These are phyloP conservation scores for Phenganax subtilis DNA, from an alignment of 92 coral and sea anemone species.

Conservation along the genomic window DNA sequence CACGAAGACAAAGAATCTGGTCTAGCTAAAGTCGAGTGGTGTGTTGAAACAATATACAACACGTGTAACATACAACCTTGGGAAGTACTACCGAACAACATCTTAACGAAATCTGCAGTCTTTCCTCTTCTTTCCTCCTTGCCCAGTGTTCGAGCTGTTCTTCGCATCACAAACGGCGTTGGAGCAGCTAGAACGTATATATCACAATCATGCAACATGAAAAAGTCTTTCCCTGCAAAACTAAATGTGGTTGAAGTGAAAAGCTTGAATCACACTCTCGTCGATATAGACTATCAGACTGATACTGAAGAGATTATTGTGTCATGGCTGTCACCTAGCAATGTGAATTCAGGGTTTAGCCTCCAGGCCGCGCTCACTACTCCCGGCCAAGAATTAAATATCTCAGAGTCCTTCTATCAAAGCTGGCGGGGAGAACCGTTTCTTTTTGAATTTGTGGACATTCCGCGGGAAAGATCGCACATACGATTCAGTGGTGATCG, in stretches of 20 bases:
- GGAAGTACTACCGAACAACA: neutral
- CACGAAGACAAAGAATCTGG: conserved; percentile 80
- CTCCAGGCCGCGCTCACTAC: conserved; percentile 71
- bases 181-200: neutral
- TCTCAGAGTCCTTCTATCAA: conserved; percentile 28
- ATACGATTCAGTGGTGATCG: conserved; percentile 58
- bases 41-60: conserved; percentile 68
- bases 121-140: conserved; percentile 24
- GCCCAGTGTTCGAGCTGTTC: conserved; percentile 3
- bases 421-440: conserved; percentile 87
- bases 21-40: conserved; percentile 67
- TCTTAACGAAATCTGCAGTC: conserved; percentile 16
- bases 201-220: conserved; percentile 10
- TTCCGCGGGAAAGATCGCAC: conserved; percentile 55
- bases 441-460: conserved; percentile 62
- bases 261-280: conserved; percentile 35
- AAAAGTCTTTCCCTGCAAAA: conserved; percentile 43
- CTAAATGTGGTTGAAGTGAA: conserved; percentile 41
- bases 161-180: conserved; percentile 24
- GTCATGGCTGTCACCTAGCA: conserved; percentile 59
- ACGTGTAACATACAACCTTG: conserved; percentile 60
- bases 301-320: conserved; percentile 62
- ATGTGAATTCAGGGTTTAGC: conserved; percentile 69
- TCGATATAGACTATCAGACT: conserved; percentile 84
- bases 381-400: conserved; percentile 53